phyloP scores from a whole-genome alignment of 1,140 invertebrate genomes.

The Zaprionus ornatus region DNA sequence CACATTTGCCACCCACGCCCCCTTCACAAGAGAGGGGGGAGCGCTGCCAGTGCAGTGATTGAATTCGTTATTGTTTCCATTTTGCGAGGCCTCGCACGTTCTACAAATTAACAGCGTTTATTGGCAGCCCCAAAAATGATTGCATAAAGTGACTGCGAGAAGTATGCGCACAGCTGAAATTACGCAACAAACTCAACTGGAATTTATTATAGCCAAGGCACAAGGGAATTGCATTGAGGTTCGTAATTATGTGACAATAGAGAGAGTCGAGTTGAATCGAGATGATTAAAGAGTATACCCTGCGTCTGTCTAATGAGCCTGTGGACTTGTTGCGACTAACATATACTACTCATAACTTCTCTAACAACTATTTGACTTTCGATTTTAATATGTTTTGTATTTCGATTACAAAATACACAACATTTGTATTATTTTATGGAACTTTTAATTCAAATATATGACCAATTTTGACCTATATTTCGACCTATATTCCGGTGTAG shows the following conservation, averaged over 20 bases:
- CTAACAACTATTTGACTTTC: too few species aligned
- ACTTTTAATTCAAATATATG: too few species aligned
- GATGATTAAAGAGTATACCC: too few species aligned
- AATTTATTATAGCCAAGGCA: not conserved
- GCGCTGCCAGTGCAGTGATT: slow-evolving; percentile 14
- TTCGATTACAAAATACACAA: too few species aligned
- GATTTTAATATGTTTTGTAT: too few species aligned
- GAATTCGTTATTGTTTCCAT: slow-evolving; percentile 23
- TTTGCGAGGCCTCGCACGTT: slow-evolving; percentile 7
- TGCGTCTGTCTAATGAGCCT: too few species aligned
- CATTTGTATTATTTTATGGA: too few species aligned
- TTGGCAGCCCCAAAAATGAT: not conserved
- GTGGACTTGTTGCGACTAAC: not conserved
- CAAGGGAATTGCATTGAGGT: not conserved
- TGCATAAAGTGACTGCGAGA: not conserved
- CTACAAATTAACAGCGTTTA: slow-evolving; percentile 33
- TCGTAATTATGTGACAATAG: not conserved
- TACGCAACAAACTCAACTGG: not conserved
- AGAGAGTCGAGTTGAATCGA: not conserved
- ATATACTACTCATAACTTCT: too few species aligned
- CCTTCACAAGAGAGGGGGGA: not conserved
- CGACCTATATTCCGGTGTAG: too few species aligned
- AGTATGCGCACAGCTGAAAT: slow-evolving; percentile 7
- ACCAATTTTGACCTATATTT: too few species aligned
- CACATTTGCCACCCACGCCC: not conserved